Evolutionary conservation across 2,888 invertebrate species (phyloP), one percentile per base, ranked within the genome.

Genomic region (Archips crataeganus): DNA sequence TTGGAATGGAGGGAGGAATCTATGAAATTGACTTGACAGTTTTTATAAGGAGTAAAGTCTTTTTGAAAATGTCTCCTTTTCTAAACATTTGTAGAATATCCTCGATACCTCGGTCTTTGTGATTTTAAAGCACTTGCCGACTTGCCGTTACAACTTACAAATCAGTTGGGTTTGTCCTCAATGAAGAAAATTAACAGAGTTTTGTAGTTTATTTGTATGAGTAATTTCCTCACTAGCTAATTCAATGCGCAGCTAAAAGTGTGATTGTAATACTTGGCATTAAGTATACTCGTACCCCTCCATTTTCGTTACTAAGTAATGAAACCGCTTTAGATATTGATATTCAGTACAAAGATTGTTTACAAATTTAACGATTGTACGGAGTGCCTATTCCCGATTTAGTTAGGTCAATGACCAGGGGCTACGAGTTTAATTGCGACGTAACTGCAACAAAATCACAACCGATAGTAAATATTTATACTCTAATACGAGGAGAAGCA

Each of bases 351-450:
- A 42, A 13, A 67, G 13, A 60, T 47, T 68, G 59, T 61, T 60
- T 68, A 68, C 15, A 68, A 42, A 68, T n/a, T 45, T 68, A 49
- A 36, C 60, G 45, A 68, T 60, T 60, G 42, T 13, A 42, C 32
- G n/a, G 39, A 32, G 11, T 49, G 34, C 36, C 69, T 49, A 47
- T 65, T 62, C 42, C 54, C 47, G 60, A 60, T 68, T 68, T 68
- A 60, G 66, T 67, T 6, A 63, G 61, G 54, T 68, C 42, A 68
- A 49, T 49, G 69, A 62, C 69, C 69, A 62, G 34, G 36, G n/a
- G 10, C 32, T 11, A 34, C 10, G 59, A 34, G 59, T 59, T 67
- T 23, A 23, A 51, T 54, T n/a, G 51, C 63, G 32, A 42, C 39
- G 36, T 36, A 45, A 32, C 10, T 51, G 39, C 15, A 51, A 70